These are phyloP conservation scores for Drosophila nikananu DNA, from an alignment of 1,140 invertebrate genomes.

Conservation along the genomic window DNA sequence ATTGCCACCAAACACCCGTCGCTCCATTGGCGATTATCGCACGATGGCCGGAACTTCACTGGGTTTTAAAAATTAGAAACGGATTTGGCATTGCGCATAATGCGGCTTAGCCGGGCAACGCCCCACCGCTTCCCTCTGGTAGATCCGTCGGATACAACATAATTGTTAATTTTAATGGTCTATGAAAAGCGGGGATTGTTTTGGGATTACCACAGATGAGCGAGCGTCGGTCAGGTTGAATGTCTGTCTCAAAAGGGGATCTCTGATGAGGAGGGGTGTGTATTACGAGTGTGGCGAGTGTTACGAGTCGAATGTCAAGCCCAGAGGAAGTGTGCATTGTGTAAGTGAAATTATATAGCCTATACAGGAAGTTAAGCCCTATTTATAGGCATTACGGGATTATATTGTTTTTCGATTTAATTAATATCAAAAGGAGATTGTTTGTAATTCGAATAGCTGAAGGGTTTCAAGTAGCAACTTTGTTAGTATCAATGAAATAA, in stretches of 20 bases:
- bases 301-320: constrained; percentile 18
- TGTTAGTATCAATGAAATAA: not conserved
- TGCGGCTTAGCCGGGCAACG: constrained; percentile 54
- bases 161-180: constrained; percentile 81
- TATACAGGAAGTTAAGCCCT: constrained; percentile 4
- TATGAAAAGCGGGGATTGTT: constrained; percentile 74
- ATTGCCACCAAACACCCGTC: constrained; percentile 45
- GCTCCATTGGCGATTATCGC: constrained; percentile 61
- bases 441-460: too few relatives aligned
- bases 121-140: not conserved
- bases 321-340: constrained; percentile 24
- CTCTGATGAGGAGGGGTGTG: constrained; percentile 1
- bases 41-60: constrained; percentile 8
- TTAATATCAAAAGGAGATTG: not conserved
- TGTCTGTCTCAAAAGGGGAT: not conserved
- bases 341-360: constrained; percentile 50
- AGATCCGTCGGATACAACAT: constrained; percentile 35
- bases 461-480: not conserved
- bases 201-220: constrained; percentile 61
- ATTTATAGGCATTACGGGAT: constrained; percentile 4
- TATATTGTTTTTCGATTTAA: constrained; percentile 7
- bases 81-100: constrained; percentile 70
- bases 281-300: not conserved
- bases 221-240: constrained; percentile 19
- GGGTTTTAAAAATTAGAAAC: constrained; percentile 65